Evolutionary conservation across 2,797 vertebrate species (phyloP).

Genomic region (Brachyalestes nurse): DNA sequence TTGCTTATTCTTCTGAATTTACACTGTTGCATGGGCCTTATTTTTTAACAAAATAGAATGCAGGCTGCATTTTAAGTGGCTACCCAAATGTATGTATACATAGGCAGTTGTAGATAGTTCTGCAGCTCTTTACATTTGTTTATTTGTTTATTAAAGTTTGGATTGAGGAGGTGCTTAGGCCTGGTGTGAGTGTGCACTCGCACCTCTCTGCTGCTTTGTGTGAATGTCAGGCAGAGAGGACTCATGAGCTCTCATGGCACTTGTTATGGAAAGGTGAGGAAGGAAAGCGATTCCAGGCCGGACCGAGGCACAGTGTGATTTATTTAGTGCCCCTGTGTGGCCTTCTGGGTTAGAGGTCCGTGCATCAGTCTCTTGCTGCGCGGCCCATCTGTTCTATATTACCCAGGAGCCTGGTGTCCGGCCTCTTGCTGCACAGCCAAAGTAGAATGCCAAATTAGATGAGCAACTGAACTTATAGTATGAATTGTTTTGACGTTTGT

Average conservation of each 20-base stretch:
- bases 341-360: slow-evolving; percentile 60
- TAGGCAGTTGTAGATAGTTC: too few species aligned
- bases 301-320: slow-evolving; percentile 51
- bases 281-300: slow-evolving; percentile 49
- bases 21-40: neutral
- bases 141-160: too few species aligned
- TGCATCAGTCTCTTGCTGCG: slow-evolving; percentile 47
- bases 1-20: neutral
- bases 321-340: slow-evolving; percentile 62
- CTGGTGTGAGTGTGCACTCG: neutral
- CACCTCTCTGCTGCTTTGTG: slow-evolving; percentile 2
- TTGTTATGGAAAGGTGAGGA: slow-evolving; percentile 51
- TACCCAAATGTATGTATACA: too few species aligned
- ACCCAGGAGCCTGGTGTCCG: slow-evolving; percentile 56
- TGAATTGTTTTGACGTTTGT: slow-evolving; percentile 2
- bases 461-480: slow-evolving; percentile 17
- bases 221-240: slow-evolving; percentile 32
- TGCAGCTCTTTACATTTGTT: too few species aligned
- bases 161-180: too few species aligned
- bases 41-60: neutral
- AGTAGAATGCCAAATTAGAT: slow-evolving; percentile 22
- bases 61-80: too few species aligned
- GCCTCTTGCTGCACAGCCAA: slow-evolving; percentile 41
- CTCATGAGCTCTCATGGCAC: slow-evolving; percentile 45
- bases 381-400: slow-evolving; percentile 63